Percentiles rank a stretch among this genome's conserved stretches.
Evolutionary conservation across 2,113 vertebrate species (phyloP).

Genomic region (Nothocercus nigrocapillus): DNA sequence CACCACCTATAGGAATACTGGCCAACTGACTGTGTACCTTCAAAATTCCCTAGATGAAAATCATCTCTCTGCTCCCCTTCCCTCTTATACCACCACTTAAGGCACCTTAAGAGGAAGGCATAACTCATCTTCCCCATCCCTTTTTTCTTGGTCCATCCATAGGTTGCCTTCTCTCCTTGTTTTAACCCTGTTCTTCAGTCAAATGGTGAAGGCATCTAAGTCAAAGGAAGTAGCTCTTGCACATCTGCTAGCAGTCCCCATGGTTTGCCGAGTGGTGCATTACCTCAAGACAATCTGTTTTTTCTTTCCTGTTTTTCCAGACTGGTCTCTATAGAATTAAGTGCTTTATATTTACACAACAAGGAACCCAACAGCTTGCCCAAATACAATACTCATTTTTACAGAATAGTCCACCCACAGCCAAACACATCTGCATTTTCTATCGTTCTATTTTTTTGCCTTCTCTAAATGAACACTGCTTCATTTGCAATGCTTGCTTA

Average conservation of each 20-base stretch:
- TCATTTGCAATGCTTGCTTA: neutral
- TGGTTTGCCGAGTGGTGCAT: neutral
- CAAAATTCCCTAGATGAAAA: neutral
- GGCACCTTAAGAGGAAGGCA: neutral
- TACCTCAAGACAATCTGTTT: neutral
- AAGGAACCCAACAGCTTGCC: neutral
- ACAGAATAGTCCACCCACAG: rapidly evolving
- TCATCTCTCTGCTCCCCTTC: neutral
- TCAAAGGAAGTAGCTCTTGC: neutral
- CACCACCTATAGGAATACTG: rapidly evolving
- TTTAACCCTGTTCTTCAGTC: neutral
- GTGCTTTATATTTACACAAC: neutral
- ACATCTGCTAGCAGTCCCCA: neutral
- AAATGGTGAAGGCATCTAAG: neutral
- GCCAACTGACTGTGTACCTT: neutral
- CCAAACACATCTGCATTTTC: neutral
- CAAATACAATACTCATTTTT: neutral
- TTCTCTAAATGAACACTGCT: neutral
- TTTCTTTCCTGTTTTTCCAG: constrained; percentile 36
- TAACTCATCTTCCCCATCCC: neutral
- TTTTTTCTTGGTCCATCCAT: neutral
- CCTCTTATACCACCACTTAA: neutral
- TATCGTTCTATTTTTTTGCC: neutral
- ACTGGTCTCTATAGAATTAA: neutral
- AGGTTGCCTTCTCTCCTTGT: neutral